phyloP scores from a whole-genome alignment of 2,797 vertebrate genomes.

The Menidia menidia region DNA sequence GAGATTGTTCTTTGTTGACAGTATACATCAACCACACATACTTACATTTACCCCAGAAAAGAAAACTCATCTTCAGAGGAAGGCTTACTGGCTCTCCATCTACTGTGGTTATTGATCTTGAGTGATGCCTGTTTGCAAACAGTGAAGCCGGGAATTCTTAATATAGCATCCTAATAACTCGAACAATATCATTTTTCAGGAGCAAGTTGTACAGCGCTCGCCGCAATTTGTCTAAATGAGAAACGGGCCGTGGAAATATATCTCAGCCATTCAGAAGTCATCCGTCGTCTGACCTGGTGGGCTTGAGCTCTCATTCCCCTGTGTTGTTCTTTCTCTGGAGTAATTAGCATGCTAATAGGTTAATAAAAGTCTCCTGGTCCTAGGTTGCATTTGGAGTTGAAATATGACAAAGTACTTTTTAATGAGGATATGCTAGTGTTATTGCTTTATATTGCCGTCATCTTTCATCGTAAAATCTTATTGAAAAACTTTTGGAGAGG shows the following conservation, averaged over 20 bases:
- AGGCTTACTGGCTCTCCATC: slow-evolving; percentile 61
- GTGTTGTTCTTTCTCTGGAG: slow-evolving; percentile 52
- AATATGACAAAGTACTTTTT: slow-evolving; percentile 73
- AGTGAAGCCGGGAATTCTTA: slow-evolving; percentile 50
- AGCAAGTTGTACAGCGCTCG: slow-evolving; percentile 27
- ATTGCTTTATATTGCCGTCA: slow-evolving; percentile 76
- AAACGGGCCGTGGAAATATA: slow-evolving; percentile 44
- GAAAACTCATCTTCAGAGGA: slow-evolving; percentile 50
- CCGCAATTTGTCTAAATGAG: slow-evolving; percentile 54
- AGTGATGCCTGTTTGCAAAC: slow-evolving; percentile 73
- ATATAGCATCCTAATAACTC: slow-evolving; percentile 46
- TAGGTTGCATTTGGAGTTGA: slow-evolving; percentile 64
- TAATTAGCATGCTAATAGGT: slow-evolving; percentile 72
- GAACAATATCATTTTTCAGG: slow-evolving; percentile 57
- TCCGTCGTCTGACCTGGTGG: slow-evolving; percentile 20
- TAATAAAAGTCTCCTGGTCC: slow-evolving; percentile 68
- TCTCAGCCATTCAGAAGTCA: slow-evolving; percentile 38
- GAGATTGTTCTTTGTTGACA: slow-evolving; percentile 1
- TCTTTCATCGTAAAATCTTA: slow-evolving; percentile 73
- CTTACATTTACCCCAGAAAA: slow-evolving; percentile 35
- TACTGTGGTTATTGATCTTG: slow-evolving; percentile 69
- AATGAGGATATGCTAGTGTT: slow-evolving; percentile 69
- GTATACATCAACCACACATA: slow-evolving; percentile 5
- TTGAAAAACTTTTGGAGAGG: slow-evolving; percentile 65
- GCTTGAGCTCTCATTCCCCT: slow-evolving; percentile 29